Base-by-base conservation (phyloP, 1,140 invertebrate species). In the Coptotermes formosanus region DNA sequence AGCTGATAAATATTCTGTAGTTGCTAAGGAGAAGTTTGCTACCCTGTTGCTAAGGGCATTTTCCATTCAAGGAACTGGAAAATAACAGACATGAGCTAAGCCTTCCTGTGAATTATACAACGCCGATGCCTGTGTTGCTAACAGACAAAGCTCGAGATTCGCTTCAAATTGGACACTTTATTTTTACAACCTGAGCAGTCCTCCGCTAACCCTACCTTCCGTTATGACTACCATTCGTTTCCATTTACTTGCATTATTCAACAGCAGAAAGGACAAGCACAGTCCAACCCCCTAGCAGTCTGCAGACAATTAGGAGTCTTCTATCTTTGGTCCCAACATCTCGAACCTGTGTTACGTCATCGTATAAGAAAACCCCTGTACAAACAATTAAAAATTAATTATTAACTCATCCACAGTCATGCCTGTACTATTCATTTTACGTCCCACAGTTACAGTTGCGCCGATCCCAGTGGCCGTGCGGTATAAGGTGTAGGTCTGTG, bases 241-340 rank as follows among this genome's bases (percentile, higher is more conserved):
- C 64, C 25, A 75, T 75, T 75, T 75, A 30, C 64, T 75, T 75
- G 64, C 64, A 75, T 75, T 75, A 75, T 75, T 75, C 64, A 75
- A 3, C 8, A 75, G 64, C 59, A 48, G 45, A 48, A 48, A 48
- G 45, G 45, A 48, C 45, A 9, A 55, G 2, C 64, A 75, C 64
- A 25, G n/a, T 8, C n/a, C 59, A n/a, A n/a, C 64, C 14, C 11
- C 64, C 25, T 75, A 9, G 7, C 64, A n/a, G 64, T 30, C 6
- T 75, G 25, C 64, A 55, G 52, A 55, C 52, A 30, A 75, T 75
- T 75, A 75, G 52, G 52, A 55, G 52, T 19, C 19, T 55, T 55
- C 52, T 55, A 21, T 21, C 52, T 19, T 55, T 55, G 52, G 25
- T 75, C n/a, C n/a, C 64, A n/a, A 16, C 25, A 25, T 8, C 64